phyloP scores from a whole-genome alignment of 2,888 invertebrate genomes.

The Drosophila barbarae region DNA sequence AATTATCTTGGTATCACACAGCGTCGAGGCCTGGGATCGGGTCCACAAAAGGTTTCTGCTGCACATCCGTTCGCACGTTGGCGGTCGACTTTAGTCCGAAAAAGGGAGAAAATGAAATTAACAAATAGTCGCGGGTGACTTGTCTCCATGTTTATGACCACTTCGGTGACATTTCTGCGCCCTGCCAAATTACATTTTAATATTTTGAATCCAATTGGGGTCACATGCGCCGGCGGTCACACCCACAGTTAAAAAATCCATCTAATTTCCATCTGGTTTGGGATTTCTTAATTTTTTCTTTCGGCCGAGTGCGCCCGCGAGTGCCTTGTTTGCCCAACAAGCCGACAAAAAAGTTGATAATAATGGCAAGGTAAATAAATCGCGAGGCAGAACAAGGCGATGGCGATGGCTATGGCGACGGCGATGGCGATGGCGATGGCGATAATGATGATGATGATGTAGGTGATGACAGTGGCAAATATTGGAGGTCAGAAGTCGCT shows the following conservation, averaged over 20 bases:
- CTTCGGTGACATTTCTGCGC: conserved; percentile 55
- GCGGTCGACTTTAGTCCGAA: conserved; percentile 15
- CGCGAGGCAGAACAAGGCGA: conserved; percentile 38
- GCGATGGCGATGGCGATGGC: conserved; percentile 7
- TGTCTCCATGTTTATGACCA: conserved; percentile 41
- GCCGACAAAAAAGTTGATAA: conserved; percentile 55
- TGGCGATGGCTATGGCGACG: conserved; percentile 23
- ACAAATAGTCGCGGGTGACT: conserved; percentile 20
- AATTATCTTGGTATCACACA: conserved; percentile 56
- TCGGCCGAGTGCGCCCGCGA: conserved; percentile 47
- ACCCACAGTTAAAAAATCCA: conserved; percentile 44
- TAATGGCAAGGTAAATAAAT: conserved; percentile 65
- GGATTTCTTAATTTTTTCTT: conserved; percentile 50
- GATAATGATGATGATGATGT: conserved; percentile 22
- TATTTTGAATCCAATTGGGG: conserved; percentile 66
- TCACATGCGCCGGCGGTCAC: conserved; percentile 71
- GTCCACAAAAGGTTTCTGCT: conserved; percentile 48
- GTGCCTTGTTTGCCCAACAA: conserved; percentile 63
- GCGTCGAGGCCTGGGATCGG: conserved; percentile 12
- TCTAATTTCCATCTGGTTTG: conserved; percentile 46
- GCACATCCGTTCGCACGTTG: conserved; percentile 72
- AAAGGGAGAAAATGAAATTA: conserved; percentile 8
- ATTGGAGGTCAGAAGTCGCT: conserved; percentile 65
- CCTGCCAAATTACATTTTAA: conserved; percentile 62
- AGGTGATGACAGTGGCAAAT: conserved; percentile 60